These are phyloP conservation scores for Acromyrmex heyeri DNA, from an alignment of 1,140 invertebrate species.

Conservation along the genomic window DNA sequence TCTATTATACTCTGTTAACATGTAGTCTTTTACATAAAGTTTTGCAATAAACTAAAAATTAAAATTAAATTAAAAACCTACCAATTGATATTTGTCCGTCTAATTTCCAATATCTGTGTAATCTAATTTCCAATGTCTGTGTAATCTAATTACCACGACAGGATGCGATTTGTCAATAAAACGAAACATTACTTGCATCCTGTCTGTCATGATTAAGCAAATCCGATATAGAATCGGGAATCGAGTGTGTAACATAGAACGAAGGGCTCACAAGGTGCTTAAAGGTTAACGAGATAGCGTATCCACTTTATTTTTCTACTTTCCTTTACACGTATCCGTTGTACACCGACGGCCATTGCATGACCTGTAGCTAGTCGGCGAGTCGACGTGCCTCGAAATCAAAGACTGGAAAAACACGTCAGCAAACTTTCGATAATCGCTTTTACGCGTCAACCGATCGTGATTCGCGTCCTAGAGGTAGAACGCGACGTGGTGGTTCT, in stretches of 20 bases:
- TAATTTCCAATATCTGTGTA: background rate
- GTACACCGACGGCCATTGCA: slow-evolving; percentile 59
- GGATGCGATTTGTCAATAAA: slow-evolving; percentile 18
- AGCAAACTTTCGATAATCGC: slow-evolving; percentile 64
- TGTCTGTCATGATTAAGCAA: slow-evolving; percentile 43
- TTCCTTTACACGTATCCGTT: slow-evolving; percentile 60
- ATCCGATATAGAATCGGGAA: slow-evolving; percentile 30
- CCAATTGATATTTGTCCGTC: background rate
- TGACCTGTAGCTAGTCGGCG: slow-evolving; percentile 22
- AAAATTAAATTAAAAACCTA: background rate
- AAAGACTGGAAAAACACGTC: slow-evolving; percentile 64
- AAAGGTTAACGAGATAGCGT: slow-evolving; percentile 63
- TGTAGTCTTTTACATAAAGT: too few relatives aligned
- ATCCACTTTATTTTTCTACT: slow-evolving; percentile 65
- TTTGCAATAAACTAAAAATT: too few relatives aligned
- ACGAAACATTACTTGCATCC: slow-evolving; percentile 2
- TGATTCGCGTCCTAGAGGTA: slow-evolving; percentile 22
- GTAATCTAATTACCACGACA: background rate
- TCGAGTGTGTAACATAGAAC: slow-evolving; percentile 42
- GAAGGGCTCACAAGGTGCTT: slow-evolving; percentile 41
- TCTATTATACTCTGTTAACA: too few relatives aligned
- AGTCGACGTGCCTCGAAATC: slow-evolving; percentile 63
- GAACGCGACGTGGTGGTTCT: background rate
- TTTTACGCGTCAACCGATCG: slow-evolving; percentile 57
- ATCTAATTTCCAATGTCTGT: background rate